Evolutionary conservation across 1,140 invertebrate genomes (phyloP), one percentile per base, ranked within the genome.

Genomic region (Heliconius hermathena): DNA sequence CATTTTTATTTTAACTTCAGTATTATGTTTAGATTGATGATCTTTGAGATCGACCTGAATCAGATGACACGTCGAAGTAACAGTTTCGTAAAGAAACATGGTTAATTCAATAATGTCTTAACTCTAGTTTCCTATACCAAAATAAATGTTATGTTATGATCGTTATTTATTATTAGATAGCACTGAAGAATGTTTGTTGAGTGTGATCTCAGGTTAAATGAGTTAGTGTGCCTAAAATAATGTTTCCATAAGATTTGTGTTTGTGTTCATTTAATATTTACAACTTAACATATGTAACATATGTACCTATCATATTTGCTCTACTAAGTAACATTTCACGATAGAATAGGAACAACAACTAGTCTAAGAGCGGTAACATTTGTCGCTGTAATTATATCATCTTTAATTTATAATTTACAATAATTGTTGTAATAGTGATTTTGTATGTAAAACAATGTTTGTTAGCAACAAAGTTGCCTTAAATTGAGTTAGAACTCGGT

Each of bases 51-150:
- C 83, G 79, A 82, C 75, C 74, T 83, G 78, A 80, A 85, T 86
- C 79, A 80, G 80, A 66, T 66, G 26, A 82, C 81, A 74, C 80
- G 81, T 83, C 79, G 79, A 81, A 81, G 77, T 78, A 81, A 74
- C 80, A 79, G 76, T 83, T 84, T 84, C 80, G 76, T 79, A 74
- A 81, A 75, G 81, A 86, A 85, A 82, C 81, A 73, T 85, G 82
- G 80, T 81, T 78, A 83, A 79, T 82, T 84, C 81, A 81, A 82
- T 83, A 79, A 85, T 80, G 82, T 89, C 84, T 82, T 93, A 91
- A 85, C 84, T 93, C 89, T 93, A 94, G 91, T 92, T 89, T 87
- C 85, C 88, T 90, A 93, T 92, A 93, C 93, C 93, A 93, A 94
- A 94, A 90, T 92, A 88, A 87, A 90, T 87, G 82, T 90, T 13